phyloP scores from a whole-genome alignment of 2,113 vertebrate species.

The Hyperopisus bebe region DNA sequence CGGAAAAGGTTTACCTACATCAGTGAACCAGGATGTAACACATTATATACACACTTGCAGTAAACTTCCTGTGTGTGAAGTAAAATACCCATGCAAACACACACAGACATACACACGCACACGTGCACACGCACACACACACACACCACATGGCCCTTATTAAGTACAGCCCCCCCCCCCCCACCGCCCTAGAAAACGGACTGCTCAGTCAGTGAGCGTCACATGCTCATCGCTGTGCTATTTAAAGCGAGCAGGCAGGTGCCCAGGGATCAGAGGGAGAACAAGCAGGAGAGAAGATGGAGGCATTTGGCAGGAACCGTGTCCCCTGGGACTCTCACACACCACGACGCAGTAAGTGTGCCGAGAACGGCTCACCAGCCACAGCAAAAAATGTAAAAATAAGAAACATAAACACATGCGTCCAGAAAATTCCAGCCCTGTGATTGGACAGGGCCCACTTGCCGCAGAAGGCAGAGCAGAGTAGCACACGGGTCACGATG shows the following conservation, averaged over 20 bases:
- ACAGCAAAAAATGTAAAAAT: not conserved
- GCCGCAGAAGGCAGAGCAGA: not conserved
- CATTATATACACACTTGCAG: not conserved
- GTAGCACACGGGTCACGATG: not conserved
- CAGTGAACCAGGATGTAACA: not conserved
- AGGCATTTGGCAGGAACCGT: not conserved
- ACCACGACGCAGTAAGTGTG: not conserved
- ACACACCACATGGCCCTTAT: not conserved
- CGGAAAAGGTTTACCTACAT: not conserved
- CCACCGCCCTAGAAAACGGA: not conserved
- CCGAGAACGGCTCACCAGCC: not conserved
- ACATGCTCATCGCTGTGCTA: not conserved
- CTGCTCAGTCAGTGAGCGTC: not conserved
- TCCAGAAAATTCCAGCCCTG: not conserved
- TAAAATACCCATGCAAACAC: not conserved
- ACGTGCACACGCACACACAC: not conserved
- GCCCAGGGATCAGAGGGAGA: not conserved
- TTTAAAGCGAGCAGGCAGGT: not conserved
- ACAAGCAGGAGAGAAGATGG: not conserved
- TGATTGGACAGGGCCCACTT: not conserved
- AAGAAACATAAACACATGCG: not conserved
- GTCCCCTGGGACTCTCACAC: not conserved
- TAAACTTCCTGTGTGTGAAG: not conserved
- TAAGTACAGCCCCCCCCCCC: not conserved
- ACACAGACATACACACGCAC: not conserved